Percentiles rank a stretch among this genome's conserved stretches.
Conservation (phyloP, 1,140 invertebrate species). For the Grapholita molesta region DNA sequence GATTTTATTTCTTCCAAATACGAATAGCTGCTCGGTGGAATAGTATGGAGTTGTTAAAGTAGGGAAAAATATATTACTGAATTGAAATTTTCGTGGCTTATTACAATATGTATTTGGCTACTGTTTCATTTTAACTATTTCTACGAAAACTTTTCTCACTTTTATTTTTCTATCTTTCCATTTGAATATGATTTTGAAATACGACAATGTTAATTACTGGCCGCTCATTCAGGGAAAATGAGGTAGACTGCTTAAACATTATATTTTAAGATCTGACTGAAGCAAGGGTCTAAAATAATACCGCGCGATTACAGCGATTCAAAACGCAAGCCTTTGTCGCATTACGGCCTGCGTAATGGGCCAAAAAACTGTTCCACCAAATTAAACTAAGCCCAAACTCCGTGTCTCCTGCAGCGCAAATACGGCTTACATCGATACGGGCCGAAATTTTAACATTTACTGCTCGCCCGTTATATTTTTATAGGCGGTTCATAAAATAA, state of each 20-base stretch:
- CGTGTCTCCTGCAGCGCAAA: slow-evolving; percentile 30
- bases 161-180: too few relatives aligned
- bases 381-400: slow-evolving; percentile 45
- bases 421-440: slow-evolving; percentile 50
- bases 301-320: slow-evolving; percentile 27
- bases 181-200: too few relatives aligned
- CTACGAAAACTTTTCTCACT: too few relatives aligned
- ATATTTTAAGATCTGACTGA: neutral
- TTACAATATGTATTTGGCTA: neutral
- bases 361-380: slow-evolving; percentile 44
- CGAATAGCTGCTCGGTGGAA: slow-evolving; percentile 21
- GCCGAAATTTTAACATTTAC: slow-evolving; percentile 51
- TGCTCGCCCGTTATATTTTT: slow-evolving; percentile 53
- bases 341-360: slow-evolving; percentile 35
- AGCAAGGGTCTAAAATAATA: slow-evolving; percentile 7
- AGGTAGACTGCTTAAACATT: slow-evolving; percentile 22
- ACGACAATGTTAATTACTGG: neutral
- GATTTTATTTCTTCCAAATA: slow-evolving; percentile 31
- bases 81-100: neutral
- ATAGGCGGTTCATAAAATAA: slow-evolving; percentile 60
- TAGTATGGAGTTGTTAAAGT: slow-evolving; percentile 3
- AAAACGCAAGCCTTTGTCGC: slow-evolving; percentile 30
- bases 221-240: neutral
- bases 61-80: slow-evolving; percentile 9
- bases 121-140: neutral